Conservation (phyloP, 2,113 vertebrate genomes). For the Chloroceryle aenea region DNA sequence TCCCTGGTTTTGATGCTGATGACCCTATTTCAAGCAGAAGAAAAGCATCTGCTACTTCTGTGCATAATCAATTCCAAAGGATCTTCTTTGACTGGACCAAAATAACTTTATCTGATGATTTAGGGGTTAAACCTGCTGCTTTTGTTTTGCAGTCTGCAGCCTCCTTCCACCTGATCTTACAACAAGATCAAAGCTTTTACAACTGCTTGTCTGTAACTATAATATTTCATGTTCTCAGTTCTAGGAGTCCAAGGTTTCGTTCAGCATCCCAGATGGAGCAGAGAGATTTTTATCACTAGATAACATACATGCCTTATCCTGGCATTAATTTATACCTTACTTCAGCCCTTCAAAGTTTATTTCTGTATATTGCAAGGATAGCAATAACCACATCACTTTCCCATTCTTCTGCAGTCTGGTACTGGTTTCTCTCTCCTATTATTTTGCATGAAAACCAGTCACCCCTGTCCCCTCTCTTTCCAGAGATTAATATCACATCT, state of each 20-base stretch:
- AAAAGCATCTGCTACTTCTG: constrained; percentile 10
- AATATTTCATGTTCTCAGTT: neutral
- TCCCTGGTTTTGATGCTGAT: neutral
- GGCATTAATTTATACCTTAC: neutral
- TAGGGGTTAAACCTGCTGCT: neutral
- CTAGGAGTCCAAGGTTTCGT: neutral
- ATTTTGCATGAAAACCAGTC: neutral
- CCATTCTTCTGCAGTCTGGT: neutral
- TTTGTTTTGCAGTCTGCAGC: neutral
- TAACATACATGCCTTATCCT: neutral
- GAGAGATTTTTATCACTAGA: neutral
- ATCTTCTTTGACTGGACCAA: neutral
- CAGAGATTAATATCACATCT: neutral
- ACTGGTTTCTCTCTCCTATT: neutral
- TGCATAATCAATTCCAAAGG: neutral
- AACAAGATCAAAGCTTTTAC: constrained; percentile 8
- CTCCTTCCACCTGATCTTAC: neutral
- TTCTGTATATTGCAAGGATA: neutral
- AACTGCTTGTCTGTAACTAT: neutral
- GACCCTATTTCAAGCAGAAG: neutral
- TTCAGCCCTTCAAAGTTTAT: neutral
- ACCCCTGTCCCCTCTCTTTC: neutral
- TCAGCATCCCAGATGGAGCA: neutral
- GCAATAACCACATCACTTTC: neutral
- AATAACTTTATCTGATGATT: neutral